Evolutionary conservation across 2,888 invertebrate genomes (phyloP).

Genomic region (Philopedon plagiatum): DNA sequence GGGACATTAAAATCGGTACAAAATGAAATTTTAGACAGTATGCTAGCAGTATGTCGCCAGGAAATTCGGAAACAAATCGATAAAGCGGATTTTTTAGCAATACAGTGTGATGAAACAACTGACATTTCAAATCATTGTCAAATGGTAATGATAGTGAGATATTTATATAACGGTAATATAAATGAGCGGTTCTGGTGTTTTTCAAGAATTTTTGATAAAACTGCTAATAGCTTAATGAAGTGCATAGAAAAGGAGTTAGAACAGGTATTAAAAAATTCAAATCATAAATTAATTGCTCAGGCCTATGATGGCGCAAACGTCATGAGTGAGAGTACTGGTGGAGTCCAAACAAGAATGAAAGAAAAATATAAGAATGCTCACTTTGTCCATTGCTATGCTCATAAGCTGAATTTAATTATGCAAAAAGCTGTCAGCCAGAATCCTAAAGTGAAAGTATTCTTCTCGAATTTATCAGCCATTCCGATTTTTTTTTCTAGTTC

Average conservation of each 20-base stretch:
- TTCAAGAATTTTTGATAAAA: slow-evolving; percentile 17
- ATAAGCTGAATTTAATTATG: slow-evolving; percentile 48
- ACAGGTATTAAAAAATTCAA: slow-evolving; percentile 31
- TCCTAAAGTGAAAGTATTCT: slow-evolving; percentile 33
- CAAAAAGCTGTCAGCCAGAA: slow-evolving; percentile 43
- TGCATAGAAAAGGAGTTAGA: slow-evolving; percentile 41
- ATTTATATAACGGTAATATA: slow-evolving; percentile 9
- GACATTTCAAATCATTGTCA: not conserved
- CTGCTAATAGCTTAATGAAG: slow-evolving; percentile 18
- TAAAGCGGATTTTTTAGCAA: slow-evolving; percentile 24
- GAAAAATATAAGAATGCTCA: slow-evolving; percentile 45
- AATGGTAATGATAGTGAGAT: slow-evolving; percentile 27
- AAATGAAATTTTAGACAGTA: slow-evolving; percentile 28
- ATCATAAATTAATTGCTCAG: slow-evolving; percentile 50
- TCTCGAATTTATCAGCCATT: slow-evolving; percentile 25
- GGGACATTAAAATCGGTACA: slow-evolving; percentile 12
- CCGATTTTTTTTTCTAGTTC: slow-evolving; percentile 42
- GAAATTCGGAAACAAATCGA: slow-evolving; percentile 9
- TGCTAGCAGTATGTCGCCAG: slow-evolving; percentile 19
- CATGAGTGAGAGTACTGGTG: slow-evolving; percentile 39
- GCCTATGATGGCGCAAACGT: too few relatives aligned
- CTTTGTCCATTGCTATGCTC: slow-evolving; percentile 51
- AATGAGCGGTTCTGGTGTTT: slow-evolving; percentile 26
- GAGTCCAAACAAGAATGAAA: slow-evolving; percentile 45
- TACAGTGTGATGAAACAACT: slow-evolving; percentile 33